These are phyloP conservation scores for Actenoides lindsayi DNA, from an alignment of 2,113 vertebrate genomes.

Conservation along the genomic window DNA sequence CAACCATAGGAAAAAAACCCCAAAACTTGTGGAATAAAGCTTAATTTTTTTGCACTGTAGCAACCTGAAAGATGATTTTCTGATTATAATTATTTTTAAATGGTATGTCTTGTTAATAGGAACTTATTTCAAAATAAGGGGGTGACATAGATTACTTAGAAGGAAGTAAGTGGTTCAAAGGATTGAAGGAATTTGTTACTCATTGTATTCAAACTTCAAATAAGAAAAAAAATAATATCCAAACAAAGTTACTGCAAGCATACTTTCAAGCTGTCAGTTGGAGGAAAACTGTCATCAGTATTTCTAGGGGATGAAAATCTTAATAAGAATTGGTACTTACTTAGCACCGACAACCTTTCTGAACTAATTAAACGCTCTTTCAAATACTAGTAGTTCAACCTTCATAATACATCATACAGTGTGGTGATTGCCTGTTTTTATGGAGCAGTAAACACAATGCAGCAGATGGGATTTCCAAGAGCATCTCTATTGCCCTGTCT, in stretches of 20 bases:
- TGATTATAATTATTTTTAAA: neutral
- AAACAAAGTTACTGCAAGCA: neutral
- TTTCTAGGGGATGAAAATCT: neutral
- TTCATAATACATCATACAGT: neutral
- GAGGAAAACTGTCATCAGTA: neutral
- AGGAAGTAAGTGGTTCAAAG: neutral
- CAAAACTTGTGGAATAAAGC: neutral
- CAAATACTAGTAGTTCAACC: neutral
- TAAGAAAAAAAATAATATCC: neutral
- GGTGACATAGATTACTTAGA: neutral
- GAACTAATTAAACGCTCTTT: neutral
- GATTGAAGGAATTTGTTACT: neutral
- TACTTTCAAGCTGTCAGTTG: neutral
- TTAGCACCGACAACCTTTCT: neutral
- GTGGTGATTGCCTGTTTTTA: neutral
- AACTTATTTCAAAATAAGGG: neutral
- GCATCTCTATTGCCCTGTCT: neutral
- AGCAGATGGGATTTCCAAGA: slow-evolving; percentile 2
- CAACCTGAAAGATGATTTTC: neutral
- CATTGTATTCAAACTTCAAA: neutral
- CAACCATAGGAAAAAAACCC: neutral
- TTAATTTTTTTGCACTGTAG: neutral
- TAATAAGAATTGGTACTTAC: neutral
- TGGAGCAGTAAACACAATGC: neutral
- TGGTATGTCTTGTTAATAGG: neutral